phyloP scores from a whole-genome alignment of 2,888 invertebrate genomes.

The Sisyra terminalis region DNA sequence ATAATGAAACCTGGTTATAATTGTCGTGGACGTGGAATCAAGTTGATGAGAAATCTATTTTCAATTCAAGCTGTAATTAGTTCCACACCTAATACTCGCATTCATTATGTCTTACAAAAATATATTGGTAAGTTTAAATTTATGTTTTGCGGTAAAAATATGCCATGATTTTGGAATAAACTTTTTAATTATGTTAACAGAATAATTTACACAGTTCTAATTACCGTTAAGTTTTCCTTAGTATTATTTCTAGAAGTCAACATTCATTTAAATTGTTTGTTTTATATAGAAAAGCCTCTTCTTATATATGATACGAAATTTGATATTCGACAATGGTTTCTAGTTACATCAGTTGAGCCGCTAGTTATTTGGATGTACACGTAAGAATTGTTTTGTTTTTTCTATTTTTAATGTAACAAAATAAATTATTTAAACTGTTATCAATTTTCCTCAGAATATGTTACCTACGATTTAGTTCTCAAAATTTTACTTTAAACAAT shows the following conservation, averaged over 20 bases:
- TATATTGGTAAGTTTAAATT: constrained; percentile 68
- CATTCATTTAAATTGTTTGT: too few species aligned
- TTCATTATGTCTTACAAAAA: constrained; percentile 85
- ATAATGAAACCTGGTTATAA: constrained; percentile 90
- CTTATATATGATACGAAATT: constrained; percentile 84
- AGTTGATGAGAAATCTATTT: constrained; percentile 58
- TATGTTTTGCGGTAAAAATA: too few species aligned
- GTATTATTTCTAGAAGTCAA: too few species aligned
- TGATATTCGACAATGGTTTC: constrained; percentile 91
- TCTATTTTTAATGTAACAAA: neutral
- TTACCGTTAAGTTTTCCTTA: too few species aligned
- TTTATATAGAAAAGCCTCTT: constrained; percentile 68
- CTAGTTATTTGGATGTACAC: constrained; percentile 86
- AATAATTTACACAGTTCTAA: too few species aligned
- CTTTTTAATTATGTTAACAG: too few species aligned
- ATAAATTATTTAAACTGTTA: neutral
- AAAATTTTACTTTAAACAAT: constrained; percentile 69
- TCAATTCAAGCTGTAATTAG: constrained; percentile 61
- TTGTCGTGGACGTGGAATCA: constrained; percentile 81
- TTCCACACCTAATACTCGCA: constrained; percentile 52
- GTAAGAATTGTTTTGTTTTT: constrained; percentile 26
- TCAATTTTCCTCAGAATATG: constrained; percentile 47
- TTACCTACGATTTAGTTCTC: constrained; percentile 83
- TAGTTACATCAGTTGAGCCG: constrained; percentile 81
- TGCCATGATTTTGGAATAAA: too few species aligned